Evolutionary conservation across 1,140 invertebrate species (phyloP), one percentile per base, ranked within the genome.

Genomic region (Ridgeia piscesae): DNA sequence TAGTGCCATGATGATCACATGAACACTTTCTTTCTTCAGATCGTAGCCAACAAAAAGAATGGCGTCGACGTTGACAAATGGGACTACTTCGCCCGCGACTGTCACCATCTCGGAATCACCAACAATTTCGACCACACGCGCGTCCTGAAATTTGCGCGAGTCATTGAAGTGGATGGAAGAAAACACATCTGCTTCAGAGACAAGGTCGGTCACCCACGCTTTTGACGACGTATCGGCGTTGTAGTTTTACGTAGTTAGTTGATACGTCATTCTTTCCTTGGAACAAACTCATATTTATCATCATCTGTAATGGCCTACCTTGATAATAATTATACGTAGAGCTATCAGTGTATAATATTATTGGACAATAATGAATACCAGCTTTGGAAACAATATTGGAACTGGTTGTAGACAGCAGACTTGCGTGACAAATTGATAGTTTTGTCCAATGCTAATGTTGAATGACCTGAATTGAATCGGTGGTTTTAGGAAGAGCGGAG

Each of bases 51-150:
- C 94, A 96, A 97, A 92, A 94, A 95, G 27, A 97, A 96, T 93
- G 96, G 97, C 33, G 96, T 97, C 42, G 97, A 98, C 95, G 97
- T 98, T 8, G 97, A 98, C 94, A 97, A 97, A 95, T 97, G 96
- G 96, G 97, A 98, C 94, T 98, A 98, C 94, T 96, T 97, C 89
- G 95, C 96, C 27, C 95, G 97, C 92, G 97, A 98, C 94, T 96
- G 96, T 35, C 94, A 96, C 88, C 95, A 95, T 92, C 93, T 97
- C 6, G 97, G 97, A 17, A 94, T 97, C 0, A 94, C 94, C 34
- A 96, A 95, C 89, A 94, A 94, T 35, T 97, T 97, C 95, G 96
- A 96, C 93, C 96, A 96, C 92, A 90, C 93, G 31, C 94, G 96
- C 34, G 94, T 96, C 91, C 95, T 96, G 48, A 95, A 95, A 42